These are phyloP conservation scores for Siphlonurus alternatus DNA, from an alignment of 2,888 invertebrate genomes.

Conservation along the genomic window DNA sequence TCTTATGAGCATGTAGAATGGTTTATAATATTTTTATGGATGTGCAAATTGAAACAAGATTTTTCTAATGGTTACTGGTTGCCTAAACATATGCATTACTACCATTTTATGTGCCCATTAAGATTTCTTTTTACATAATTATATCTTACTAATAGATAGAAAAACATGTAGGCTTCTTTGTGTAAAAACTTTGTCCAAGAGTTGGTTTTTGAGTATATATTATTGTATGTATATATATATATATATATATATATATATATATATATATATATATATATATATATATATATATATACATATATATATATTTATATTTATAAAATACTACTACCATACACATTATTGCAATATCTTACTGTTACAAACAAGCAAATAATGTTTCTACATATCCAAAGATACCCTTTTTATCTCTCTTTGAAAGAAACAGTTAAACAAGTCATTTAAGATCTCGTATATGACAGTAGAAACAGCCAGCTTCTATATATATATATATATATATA, in stretches of 20 bases:
- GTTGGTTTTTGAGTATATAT: neutral
- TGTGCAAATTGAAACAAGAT: neutral
- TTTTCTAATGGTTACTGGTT: neutral
- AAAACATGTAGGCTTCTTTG: neutral
- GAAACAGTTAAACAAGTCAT: neutral
- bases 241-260: too few species aligned
- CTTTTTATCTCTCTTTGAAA: neutral
- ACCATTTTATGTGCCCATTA: neutral
- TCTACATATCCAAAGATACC: neutral
- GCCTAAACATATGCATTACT: neutral
- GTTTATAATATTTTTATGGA: neutral
- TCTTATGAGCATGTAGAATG: neutral
- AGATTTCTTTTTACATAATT: neutral
- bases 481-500: neutral
- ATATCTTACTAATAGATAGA: neutral
- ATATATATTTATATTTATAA: too few species aligned
- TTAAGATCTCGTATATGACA: neutral
- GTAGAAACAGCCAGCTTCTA: neutral
- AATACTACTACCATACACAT: too few species aligned
- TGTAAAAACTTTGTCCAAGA: neutral
- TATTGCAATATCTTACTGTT: too few species aligned
- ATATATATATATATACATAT: too few species aligned
- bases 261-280: too few species aligned
- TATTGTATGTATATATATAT: too few species aligned
- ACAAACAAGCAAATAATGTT: neutral